These are phyloP conservation scores for Drosophila subobscura DNA, from an alignment of 1,140 invertebrate genomes.

Conservation along the genomic window DNA sequence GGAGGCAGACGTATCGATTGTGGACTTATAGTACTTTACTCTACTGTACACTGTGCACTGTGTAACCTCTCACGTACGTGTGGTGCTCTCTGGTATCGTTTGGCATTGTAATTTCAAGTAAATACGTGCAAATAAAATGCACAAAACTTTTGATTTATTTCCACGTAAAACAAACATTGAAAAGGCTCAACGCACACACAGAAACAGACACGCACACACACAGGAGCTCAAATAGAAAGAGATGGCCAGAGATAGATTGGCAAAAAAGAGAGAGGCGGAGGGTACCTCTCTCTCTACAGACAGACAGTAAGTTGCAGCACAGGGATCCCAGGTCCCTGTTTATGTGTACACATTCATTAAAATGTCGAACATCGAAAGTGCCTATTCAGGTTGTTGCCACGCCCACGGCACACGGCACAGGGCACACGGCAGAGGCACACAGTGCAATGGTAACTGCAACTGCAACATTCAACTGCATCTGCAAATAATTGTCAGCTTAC, in stretches of 20 bases:
- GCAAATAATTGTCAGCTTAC: slow-evolving; percentile 82
- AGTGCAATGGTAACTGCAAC: slow-evolving; percentile 41
- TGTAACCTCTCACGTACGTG: slow-evolving; percentile 9
- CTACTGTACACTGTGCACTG: no score
- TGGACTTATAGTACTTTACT: background rate
- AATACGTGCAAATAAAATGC: slow-evolving; percentile 48
- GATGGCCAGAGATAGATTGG: background rate
- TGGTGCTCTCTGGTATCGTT: slow-evolving; percentile 12
- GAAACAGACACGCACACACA: slow-evolving; percentile 5
- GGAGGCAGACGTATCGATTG: background rate
- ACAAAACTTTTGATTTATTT: slow-evolving; percentile 61
- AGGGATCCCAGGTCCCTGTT: slow-evolving; percentile 49
- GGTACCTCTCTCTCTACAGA: background rate
- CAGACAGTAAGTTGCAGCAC: background rate
- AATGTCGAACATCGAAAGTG: slow-evolving; percentile 82
- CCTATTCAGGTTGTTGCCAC: slow-evolving; percentile 79
- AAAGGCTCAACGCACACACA: slow-evolving; percentile 39
- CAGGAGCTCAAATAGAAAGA: slow-evolving; percentile 52
- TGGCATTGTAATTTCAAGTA: slow-evolving; percentile 25
- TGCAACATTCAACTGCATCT: slow-evolving; percentile 59
- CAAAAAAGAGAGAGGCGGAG: no score
- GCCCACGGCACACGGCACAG: slow-evolving; percentile 44
- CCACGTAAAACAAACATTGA: slow-evolving; percentile 57
- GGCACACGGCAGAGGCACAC: background rate
- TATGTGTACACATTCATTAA: slow-evolving; percentile 82